Evolutionary conservation across 2,888 invertebrate genomes (phyloP), one percentile per base, ranked within the genome.

Genomic region (Boloria selene): DNA sequence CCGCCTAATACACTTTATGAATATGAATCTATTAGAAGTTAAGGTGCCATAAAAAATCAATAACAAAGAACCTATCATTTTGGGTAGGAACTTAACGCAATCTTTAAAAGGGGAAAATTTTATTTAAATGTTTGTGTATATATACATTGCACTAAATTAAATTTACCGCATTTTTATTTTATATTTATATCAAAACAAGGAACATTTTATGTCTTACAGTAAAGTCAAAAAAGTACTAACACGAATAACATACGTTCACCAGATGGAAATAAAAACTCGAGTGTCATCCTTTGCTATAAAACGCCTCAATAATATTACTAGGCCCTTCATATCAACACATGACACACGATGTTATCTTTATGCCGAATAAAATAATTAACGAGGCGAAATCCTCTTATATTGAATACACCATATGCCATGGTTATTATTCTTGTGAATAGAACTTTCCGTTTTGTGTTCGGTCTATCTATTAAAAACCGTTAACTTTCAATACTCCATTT

Each of bases 361-460:
- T 65, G 55, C 50, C 44, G 62, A 66, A 63, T 56, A 69, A 69
- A 69, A 69, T 63, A 65, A 61, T 64, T 69, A 67, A 67, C 61
- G 52, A 45, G 55, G 67, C 63, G 31, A 70, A 70, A 63, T 60
- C 62, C 65, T 63, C 50, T 53, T 60, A 63, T 62, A 65, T 47
- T 65, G 63, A 65, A 65, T 53, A 65, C 67, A 63, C 83, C 88
- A 89, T 86, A 87, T 88, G 89, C 78, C 72, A 69, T 72, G 76
- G 76, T 81, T 76, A 84, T 88, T 87, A 85, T 81, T 74, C 71
- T 68, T 69, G 73, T 83, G 80, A 85, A 85, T 80, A 73, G 74
- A 76, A 76, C 77, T 77, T 84, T 67, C 45, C 44, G 62, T 83
- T 83, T 83, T 80, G 77, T 77, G 69, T 76, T 76, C 74, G 77